Conservation (phyloP, 2,888 invertebrate species). For the Drosophila meridionalis region DNA sequence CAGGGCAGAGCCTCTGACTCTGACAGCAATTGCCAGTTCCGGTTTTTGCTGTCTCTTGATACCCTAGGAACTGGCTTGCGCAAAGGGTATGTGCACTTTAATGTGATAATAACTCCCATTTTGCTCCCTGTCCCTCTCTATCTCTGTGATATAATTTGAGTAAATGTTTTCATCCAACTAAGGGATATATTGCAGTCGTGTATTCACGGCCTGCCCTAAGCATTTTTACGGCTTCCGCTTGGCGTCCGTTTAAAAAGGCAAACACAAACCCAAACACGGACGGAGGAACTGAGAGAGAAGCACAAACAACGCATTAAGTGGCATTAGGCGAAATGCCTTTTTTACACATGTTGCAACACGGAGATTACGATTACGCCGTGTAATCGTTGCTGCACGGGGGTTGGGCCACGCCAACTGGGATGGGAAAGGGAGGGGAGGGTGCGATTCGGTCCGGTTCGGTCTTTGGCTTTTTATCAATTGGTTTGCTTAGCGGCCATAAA, state of each 20-base stretch:
- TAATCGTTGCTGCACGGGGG: conserved; percentile 66
- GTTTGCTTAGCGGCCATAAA: conserved; percentile 69
- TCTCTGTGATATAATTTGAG: not conserved
- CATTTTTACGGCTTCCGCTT: conserved; percentile 18
- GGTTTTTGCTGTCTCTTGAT: conserved; percentile 14
- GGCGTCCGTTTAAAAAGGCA: conserved; percentile 75
- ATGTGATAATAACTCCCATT: not conserved
- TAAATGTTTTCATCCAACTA: not conserved
- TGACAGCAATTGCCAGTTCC: conserved; percentile 37
- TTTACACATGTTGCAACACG: conserved; percentile 84
- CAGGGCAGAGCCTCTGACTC: conserved; percentile 20
- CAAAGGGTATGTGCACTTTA: conserved; percentile 4
- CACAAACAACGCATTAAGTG: conserved; percentile 69
- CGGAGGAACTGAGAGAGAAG: not conserved
- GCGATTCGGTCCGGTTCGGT: not conserved
- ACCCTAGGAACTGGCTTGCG: conserved; percentile 9
- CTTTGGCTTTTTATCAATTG: conserved; percentile 72
- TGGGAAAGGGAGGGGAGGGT: not conserved
- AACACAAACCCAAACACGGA: conserved; percentile 71
- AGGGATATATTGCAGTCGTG: conserved; percentile 14
- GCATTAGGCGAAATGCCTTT: conserved; percentile 81
- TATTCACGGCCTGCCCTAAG: no score
- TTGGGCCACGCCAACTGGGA: conserved; percentile 22
- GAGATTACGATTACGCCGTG: conserved; percentile 83
- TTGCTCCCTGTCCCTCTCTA: not conserved